Base-by-base conservation (phyloP, 2,888 invertebrate genomes). In the Hedya salicella region DNA sequence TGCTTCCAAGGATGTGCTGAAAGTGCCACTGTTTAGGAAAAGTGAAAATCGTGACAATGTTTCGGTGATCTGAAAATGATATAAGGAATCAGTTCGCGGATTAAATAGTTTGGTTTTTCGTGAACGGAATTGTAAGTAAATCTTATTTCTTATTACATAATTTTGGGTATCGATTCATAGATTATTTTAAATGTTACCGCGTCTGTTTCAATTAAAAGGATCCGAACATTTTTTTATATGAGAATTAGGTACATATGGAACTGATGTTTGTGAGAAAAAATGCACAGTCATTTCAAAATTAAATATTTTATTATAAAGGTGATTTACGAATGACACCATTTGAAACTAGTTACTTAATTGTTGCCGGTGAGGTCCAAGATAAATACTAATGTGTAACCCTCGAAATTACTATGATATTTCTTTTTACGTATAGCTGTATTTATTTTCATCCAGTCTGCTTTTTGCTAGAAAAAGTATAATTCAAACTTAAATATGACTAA, bases 31-130 rank as follows among this genome's bases (percentile, higher is more conserved):
- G 73, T 73, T 67, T 62, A 68, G 67, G 70, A 36, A 76, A 74
- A 44, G 69, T 73, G 57, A 68, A 71, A 72, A 73, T 69, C 67
- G 75, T 78, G 75, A 81, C 75, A 74, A 82, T 83, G 83, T 79
- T 68, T 61, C 77, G 82, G 80, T 85, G 81, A 84, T 83, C 73
- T 61, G 64, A 71, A 49, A 36, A 54, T 62, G 44, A 57, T 1
- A 46, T 46, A 46, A 57, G 44, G 32, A 32, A n/a, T 17, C 36
- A 11, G 32, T 46, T 32, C 9, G 44, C 13, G 16, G 9, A 36
- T 36, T 46, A 44, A 19, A 46, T 30, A 72, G 74, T 73, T 74
- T 67, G 68, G 67, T 69, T 72, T 76, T 75, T 71, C 73, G 72
- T 72, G 72, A 77, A 77, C 72, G 76, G 78, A 64, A 71, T 70